A percentile compares a stretch with the other conserved stretches of the same genome.
phyloP scores from a whole-genome alignment of 1,140 invertebrate species.

The Bactericera cockerelli region DNA sequence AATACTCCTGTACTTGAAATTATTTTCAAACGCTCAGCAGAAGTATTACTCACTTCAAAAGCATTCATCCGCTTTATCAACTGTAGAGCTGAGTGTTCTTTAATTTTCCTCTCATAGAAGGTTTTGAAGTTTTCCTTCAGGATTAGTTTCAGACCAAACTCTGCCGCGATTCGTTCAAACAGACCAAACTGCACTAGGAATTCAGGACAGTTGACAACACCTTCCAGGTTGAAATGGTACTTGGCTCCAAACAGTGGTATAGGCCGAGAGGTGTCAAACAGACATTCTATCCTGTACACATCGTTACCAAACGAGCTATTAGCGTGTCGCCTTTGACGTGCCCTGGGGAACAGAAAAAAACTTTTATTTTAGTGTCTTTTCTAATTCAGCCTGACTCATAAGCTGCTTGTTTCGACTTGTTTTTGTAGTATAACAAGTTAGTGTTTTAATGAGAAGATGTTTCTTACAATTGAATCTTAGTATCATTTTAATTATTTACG shows the following conservation, averaged over 20 bases:
- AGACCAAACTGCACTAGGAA: conserved; percentile 89
- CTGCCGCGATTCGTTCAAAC: conserved; percentile 47
- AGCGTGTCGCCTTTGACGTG: conserved; percentile 39
- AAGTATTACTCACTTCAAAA: conserved; percentile 46
- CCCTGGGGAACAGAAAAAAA: too few relatives aligned
- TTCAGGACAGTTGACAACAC: conserved; percentile 95
- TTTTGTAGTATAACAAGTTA: too few relatives aligned
- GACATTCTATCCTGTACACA: conserved; percentile 66
- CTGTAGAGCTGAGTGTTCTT: conserved; percentile 31
- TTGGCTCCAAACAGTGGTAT: conserved; percentile 87
- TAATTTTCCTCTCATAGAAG: conserved; percentile 34
- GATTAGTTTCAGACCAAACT: conserved; percentile 40
- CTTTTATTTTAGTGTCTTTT: too few relatives aligned
- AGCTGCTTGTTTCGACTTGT: too few relatives aligned
- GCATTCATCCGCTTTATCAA: conserved; percentile 48
- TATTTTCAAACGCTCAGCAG: too few relatives aligned
- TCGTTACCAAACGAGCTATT: conserved; percentile 68
- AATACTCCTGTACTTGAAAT: too few relatives aligned
- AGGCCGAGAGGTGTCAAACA: conserved; percentile 47
- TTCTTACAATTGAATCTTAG: too few relatives aligned
- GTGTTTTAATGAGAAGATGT: too few relatives aligned
- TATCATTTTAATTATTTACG: too few relatives aligned
- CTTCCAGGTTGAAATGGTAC: conserved; percentile 91
- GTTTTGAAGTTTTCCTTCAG: conserved; percentile 39
- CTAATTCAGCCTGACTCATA: too few relatives aligned